phyloP scores from a whole-genome alignment of 1,140 invertebrate genomes.

The Helicoverpa armigera region DNA sequence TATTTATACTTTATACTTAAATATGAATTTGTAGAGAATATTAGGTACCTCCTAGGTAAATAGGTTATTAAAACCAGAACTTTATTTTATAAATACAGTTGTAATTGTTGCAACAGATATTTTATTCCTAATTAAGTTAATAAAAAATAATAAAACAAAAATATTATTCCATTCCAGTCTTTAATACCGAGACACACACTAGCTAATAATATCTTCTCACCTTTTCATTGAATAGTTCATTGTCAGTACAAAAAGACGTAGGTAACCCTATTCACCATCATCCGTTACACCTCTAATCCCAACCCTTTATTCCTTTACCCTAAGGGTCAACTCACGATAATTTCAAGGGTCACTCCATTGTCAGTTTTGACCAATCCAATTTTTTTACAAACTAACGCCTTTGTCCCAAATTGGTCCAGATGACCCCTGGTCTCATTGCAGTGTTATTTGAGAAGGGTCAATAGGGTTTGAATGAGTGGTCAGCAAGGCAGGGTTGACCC shows the following conservation, averaged over 20 bases:
- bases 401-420: slow-evolving; percentile 78
- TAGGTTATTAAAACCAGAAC: no score
- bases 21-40: no score
- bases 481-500: slow-evolving; percentile 49
- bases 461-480: slow-evolving; percentile 59
- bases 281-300: slow-evolving; percentile 72
- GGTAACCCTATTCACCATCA: slow-evolving; percentile 57
- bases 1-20: no score
- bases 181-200: neutral
- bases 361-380: slow-evolving; percentile 69
- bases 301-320: slow-evolving; percentile 40
- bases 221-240: slow-evolving; percentile 51
- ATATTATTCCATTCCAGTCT: neutral
- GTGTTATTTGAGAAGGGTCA: slow-evolving; percentile 68
- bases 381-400: slow-evolving; percentile 68
- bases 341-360: slow-evolving; percentile 64
- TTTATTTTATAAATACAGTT: no score
- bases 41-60: no score
- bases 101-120: no score
- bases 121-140: no score
- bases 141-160: neutral
- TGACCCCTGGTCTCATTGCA: slow-evolving; percentile 75
- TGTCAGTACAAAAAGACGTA: slow-evolving; percentile 47
- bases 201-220: slow-evolving; percentile 11
- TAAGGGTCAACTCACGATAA: slow-evolving; percentile 65